Evolutionary conservation across 1,140 invertebrate species (phyloP), one percentile per base, ranked within the genome.

Genomic region (Orchesella cincta): DNA sequence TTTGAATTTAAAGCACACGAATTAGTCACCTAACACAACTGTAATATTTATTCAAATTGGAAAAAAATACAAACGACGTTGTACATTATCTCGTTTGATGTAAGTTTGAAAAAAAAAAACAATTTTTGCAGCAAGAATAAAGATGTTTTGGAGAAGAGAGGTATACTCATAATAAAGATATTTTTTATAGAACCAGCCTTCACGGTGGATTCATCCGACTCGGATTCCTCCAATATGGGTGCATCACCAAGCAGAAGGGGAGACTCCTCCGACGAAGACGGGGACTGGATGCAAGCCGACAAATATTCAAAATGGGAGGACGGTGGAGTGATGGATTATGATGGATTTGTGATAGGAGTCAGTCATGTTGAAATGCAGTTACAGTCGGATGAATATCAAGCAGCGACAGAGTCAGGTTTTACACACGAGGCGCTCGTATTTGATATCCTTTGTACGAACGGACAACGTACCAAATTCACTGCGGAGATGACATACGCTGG

Each of bases 281-380:
- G 39, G 31, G 71, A 73, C 36, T 73, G 71, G 71, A 73, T 73
- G 71, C 71, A 73, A 29, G 71, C 71, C 3, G 71, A 73, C 29
- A 73, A 73, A 29, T 73, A 73, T 23, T 34, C 71, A 14, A 14
- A 31, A 5, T 73, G 71, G 71, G 20, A 36, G 18, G 2, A 8
- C 26, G 71, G 33, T 20, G 71, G 39, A 3, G 35, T 5, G 8
- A 73, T 73, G 39, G 71, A 73, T 26, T 73, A 73, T 23, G 14
- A 36, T 51, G 71, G 34, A 28, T 28, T 5, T n/a, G 71, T 51
- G 5, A 73, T 73, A 2, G 39, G 35, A 46, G 71, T 73, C 1
- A 36, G 71, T 18, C 71, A 73, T 35, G 71, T 73, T 2, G 71
- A 73, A 73, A 73, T 73, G 71, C 71, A 34, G 5, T 23, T 73